Conservation (phyloP, 2,113 vertebrate genomes). For the Forbesichthys papilliferus region DNA sequence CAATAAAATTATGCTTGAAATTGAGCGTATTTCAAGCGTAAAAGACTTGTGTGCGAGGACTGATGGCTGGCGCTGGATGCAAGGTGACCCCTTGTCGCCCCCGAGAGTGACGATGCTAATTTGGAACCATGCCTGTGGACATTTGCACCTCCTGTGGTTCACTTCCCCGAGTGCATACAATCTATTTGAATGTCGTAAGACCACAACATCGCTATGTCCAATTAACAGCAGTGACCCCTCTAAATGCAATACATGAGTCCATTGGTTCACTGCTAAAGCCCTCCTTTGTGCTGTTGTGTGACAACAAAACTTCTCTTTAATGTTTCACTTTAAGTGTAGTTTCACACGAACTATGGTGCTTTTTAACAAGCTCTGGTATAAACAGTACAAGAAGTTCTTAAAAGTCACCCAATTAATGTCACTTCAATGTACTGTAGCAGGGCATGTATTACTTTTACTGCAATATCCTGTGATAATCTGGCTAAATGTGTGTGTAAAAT, state of each 20-base stretch:
- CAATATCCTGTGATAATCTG: too few species aligned
- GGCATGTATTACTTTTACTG: too few species aligned
- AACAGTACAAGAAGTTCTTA: too few species aligned
- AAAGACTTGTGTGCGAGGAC: constrained; percentile 36
- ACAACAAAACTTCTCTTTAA: too few species aligned
- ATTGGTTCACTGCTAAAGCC: neutral
- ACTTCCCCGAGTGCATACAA: constrained; percentile 11
- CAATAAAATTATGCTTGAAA: constrained; percentile 53
- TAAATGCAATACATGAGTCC: constrained; percentile 1
- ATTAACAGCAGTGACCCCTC: constrained; percentile 33
- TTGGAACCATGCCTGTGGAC: constrained; percentile 52
- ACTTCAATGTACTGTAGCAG: too few species aligned
- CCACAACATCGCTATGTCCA: constrained; percentile 17
- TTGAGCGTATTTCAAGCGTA: constrained; percentile 45
- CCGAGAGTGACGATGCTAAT: constrained; percentile 51
- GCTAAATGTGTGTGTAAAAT: too few species aligned
- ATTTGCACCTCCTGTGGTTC: constrained; percentile 31
- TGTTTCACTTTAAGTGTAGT: too few species aligned
- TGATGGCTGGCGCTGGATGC: constrained; percentile 21
- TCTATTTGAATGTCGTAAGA: constrained; percentile 30
- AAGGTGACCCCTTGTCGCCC: constrained; percentile 63
- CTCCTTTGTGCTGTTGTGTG: neutral
- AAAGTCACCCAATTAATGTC: too few species aligned
- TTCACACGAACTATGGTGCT: too few species aligned
- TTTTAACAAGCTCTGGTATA: too few species aligned